Conservation (phyloP, 2,888 invertebrate genomes). For the Pomacea canaliculata region DNA sequence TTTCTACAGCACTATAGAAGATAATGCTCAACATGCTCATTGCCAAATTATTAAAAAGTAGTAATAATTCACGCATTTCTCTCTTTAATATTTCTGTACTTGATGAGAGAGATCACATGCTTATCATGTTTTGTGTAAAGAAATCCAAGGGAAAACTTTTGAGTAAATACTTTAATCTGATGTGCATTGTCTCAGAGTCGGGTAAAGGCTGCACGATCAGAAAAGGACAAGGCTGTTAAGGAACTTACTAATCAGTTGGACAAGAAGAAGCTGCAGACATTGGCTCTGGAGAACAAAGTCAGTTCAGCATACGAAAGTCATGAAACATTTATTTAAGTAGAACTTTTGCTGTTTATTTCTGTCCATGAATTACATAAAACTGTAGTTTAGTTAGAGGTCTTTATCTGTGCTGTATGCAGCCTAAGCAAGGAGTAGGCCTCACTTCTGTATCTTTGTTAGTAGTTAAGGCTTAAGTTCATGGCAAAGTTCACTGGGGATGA, state of each 20-base stretch:
- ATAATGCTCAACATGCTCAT: too few relatives aligned
- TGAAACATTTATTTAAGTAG: too few relatives aligned
- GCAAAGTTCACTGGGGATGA: not conserved
- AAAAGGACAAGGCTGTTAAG: constrained; percentile 55
- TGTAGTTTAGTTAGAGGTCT: too few relatives aligned
- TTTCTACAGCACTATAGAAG: too few relatives aligned
- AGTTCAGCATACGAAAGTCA: not conserved
- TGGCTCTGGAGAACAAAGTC: constrained; percentile 51
- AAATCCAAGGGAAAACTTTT: not conserved
- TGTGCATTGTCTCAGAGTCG: constrained; percentile 39
- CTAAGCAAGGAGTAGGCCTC: too few relatives aligned
- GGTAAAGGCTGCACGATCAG: constrained; percentile 48
- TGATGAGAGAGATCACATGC: too few relatives aligned
- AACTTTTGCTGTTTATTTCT: too few relatives aligned
- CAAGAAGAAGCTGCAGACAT: constrained; percentile 54
- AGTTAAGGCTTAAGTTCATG: not conserved
- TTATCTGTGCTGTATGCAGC: too few relatives aligned
- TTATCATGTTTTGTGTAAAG: not conserved
- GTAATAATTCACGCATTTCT: too few relatives aligned
- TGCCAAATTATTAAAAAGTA: too few relatives aligned
- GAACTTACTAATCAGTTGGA: constrained; percentile 52
- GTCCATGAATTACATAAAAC: too few relatives aligned
- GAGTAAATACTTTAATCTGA: not conserved
- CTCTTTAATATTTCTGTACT: too few relatives aligned
- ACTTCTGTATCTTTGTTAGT: not conserved